Evolutionary conservation across 1,140 invertebrate species (phyloP).

Genomic region (Pseudomyrmex sp.): DNA sequence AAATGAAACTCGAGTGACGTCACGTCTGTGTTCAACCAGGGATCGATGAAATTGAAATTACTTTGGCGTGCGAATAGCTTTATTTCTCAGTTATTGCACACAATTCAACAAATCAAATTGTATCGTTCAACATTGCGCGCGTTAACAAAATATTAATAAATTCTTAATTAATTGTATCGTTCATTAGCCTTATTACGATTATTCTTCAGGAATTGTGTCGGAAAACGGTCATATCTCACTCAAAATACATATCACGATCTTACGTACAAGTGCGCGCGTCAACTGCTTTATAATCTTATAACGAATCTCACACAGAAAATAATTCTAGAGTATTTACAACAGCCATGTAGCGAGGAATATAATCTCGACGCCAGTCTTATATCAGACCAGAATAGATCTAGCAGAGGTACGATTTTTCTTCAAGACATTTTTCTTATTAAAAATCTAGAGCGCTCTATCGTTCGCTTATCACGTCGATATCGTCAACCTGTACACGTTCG

Average conservation of each 20-base stretch:
- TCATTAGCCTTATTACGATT: constrained; percentile 9
- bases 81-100: not conserved
- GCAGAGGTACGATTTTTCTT: constrained; percentile 1
- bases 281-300: not conserved
- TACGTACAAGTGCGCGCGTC: not conserved
- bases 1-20: not conserved
- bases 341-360: constrained; percentile 2
- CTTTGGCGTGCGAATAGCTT: not conserved
- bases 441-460: no score
- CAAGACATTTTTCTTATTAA: no score
- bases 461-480: no score
- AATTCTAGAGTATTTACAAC: constrained; percentile 40
- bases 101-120: constrained; percentile 21
- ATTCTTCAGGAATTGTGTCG: not conserved
- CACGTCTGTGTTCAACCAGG: not conserved
- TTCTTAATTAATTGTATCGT: constrained; percentile 27
- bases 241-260: not conserved
- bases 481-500: no score
- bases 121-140: not conserved
- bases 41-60: not conserved
- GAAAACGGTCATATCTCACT: constrained; percentile 8
- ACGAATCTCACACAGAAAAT: not conserved
- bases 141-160: constrained; percentile 10
- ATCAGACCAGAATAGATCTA: not conserved
- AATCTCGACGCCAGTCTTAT: constrained; percentile 32